These are phyloP conservation scores for Drosophila nebulosa DNA, from an alignment of 1,140 invertebrate species.

Conservation along the genomic window DNA sequence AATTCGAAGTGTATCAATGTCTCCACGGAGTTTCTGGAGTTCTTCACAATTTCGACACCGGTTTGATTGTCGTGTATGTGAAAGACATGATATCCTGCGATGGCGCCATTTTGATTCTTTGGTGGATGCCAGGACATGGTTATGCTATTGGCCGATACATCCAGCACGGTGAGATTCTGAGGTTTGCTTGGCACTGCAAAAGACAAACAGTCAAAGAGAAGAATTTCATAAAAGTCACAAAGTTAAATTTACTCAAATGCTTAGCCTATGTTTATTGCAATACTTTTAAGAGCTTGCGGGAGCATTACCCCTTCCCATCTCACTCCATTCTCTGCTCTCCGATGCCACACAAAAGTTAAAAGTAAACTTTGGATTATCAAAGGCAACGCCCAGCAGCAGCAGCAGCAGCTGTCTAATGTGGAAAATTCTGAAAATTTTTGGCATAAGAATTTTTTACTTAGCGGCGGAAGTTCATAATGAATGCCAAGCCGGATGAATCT, in stretches of 20 bases:
- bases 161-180: slow-evolving; percentile 88
- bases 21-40: slow-evolving; percentile 80
- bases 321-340: too few species aligned
- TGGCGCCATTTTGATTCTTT: slow-evolving; percentile 86
- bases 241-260: slow-evolving; percentile 43
- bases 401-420: slow-evolving; percentile 19
- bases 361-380: slow-evolving; percentile 27
- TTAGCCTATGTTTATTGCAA: slow-evolving; percentile 38
- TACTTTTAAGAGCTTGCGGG: slow-evolving; percentile 24
- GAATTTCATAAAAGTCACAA: slow-evolving; percentile 32
- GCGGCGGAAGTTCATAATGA: slow-evolving; percentile 40
- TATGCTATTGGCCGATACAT: slow-evolving; percentile 89
- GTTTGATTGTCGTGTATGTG: slow-evolving; percentile 87
- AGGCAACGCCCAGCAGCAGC: background rate
- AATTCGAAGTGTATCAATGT: slow-evolving; percentile 83
- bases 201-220: slow-evolving; percentile 7
- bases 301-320: too few species aligned
- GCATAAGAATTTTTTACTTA: slow-evolving; percentile 44
- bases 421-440: slow-evolving; percentile 16
- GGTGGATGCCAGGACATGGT: slow-evolving; percentile 91
- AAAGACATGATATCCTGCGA: slow-evolving; percentile 87
- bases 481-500: slow-evolving; percentile 39
- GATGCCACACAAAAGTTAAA: slow-evolving; percentile 3
- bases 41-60: slow-evolving; percentile 84
- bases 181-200: slow-evolving; percentile 90